Evolutionary conservation across 92 coral and sea anemone species (phyloP).

Genomic region (Palythoa heliodiscus): DNA sequence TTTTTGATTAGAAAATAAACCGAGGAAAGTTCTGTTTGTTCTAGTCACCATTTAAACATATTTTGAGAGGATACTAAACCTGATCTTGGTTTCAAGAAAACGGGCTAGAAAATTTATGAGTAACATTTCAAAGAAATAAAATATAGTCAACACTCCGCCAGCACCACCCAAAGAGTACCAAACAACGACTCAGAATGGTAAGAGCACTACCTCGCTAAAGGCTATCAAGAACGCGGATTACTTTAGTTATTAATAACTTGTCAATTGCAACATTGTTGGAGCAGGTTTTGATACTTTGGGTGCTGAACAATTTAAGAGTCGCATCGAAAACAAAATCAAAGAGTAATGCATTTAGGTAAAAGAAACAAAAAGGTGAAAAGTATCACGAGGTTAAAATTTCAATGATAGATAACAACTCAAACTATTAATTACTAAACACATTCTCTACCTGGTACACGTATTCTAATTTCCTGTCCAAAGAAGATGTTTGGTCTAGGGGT

Average conservation of each 20-base stretch:
- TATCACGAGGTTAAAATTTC: not conserved
- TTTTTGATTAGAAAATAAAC: slow-evolving; percentile 43
- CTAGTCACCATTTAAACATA: not conserved
- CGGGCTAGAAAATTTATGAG: not conserved
- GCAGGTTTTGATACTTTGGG: not conserved
- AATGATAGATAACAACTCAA: not conserved
- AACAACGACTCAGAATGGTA: too few species aligned
- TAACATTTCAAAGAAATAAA: not conserved
- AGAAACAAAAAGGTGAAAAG: slow-evolving; percentile 7
- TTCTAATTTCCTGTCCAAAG: slow-evolving; percentile 24
- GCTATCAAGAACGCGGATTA: not conserved
- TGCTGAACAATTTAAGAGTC: slow-evolving; percentile 22
- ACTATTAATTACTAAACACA: not conserved
- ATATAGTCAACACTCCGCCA: not conserved
- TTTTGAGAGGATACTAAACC: not conserved
- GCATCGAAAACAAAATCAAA: slow-evolving; percentile 11
- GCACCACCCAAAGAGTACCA: not conserved
- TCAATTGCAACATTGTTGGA: slow-evolving; percentile 2
- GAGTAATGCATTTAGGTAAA: not conserved
- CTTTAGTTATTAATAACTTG: slow-evolving; percentile 14
- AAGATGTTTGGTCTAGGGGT: slow-evolving; percentile 19
- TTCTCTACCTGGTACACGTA: not conserved
- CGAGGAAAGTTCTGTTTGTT: slow-evolving; percentile 30
- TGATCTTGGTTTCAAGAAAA: not conserved
- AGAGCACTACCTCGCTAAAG: not conserved